Conservation (phyloP, 2,888 invertebrate genomes). For the Proisotoma minuta region DNA sequence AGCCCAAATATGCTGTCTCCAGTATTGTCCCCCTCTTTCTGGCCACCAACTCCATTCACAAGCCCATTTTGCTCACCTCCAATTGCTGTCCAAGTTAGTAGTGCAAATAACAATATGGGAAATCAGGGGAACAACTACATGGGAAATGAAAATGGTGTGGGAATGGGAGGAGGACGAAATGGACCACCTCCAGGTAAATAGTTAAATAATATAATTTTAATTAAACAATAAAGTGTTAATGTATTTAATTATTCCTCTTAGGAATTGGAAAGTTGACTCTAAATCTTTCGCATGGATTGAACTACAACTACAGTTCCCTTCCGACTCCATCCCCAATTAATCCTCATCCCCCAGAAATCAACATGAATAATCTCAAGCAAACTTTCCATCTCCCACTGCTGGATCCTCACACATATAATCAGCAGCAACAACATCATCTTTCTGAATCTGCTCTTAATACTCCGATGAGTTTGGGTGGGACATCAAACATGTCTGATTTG, state of each 20-base stretch:
- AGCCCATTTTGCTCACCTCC: conserved; percentile 45
- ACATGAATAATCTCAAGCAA: conserved; percentile 32
- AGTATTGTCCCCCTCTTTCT: conserved; percentile 45
- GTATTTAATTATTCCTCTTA: neutral
- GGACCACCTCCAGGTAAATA: conserved; percentile 10
- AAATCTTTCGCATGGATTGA: neutral
- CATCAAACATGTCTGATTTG: conserved; percentile 27
- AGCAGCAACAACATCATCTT: conserved; percentile 13
- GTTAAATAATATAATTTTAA: neutral
- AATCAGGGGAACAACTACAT: conserved; percentile 10
- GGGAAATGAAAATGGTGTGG: neutral
- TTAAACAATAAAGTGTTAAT: neutral
- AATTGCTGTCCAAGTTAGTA: conserved; percentile 22
- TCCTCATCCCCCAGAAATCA: conserved; percentile 25
- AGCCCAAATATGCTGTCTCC: conserved; percentile 43
- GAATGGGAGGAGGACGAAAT: neutral
- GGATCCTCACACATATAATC: conserved; percentile 16
- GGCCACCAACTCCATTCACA: conserved; percentile 44
- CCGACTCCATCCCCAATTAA: conserved; percentile 13
- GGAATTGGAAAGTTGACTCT: conserved; percentile 9
- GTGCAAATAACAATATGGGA: neutral
- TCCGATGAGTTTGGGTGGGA: conserved; percentile 14
- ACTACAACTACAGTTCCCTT: conserved; percentile 5
- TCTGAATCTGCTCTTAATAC: conserved; percentile 18
- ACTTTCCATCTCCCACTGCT: conserved; percentile 28